These are phyloP conservation scores for Drosophila stalkeri DNA, from an alignment of 2,888 invertebrate genomes.

Conservation along the genomic window DNA sequence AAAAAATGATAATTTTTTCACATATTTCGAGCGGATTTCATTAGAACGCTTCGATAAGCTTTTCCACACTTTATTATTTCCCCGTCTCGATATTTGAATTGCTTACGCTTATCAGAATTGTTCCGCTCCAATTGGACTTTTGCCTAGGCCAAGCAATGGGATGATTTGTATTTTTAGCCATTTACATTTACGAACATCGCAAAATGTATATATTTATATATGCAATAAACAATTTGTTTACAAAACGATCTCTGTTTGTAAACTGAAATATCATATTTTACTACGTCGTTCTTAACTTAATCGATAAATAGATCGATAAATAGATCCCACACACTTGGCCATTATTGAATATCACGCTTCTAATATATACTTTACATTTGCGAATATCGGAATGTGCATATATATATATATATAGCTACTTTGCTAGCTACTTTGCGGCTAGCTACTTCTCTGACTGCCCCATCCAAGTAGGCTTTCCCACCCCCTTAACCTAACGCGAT, in stretches of 20 bases:
- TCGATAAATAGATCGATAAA: too few species aligned
- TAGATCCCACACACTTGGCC: too few species aligned
- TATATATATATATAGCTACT: too few species aligned
- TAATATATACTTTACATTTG: too few species aligned
- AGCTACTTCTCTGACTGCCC: neutral
- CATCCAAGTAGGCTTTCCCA: neutral
- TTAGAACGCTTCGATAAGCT: conserved; percentile 25
- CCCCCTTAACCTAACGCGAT: neutral
- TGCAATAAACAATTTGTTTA: neutral
- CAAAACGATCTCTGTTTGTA: neutral
- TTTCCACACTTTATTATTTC: conserved; percentile 22
- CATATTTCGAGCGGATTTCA: conserved; percentile 11
- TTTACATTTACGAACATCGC: conserved; percentile 4
- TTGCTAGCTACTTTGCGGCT: neutral
- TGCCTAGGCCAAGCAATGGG: neutral
- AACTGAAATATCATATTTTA: neutral
- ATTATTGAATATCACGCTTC: too few species aligned
- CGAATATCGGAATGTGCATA: too few species aligned
- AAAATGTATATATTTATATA: neutral
- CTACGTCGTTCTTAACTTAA: neutral
- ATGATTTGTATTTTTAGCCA: conserved; percentile 11
- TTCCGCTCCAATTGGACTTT: conserved; percentile 19
- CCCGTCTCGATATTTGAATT: conserved; percentile 24
- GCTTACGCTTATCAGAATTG: conserved; percentile 31
- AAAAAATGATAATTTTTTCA: neutral